Evolutionary conservation across 1,140 invertebrate species (phyloP).

Genomic region (Pygmarrhopalites habei): DNA sequence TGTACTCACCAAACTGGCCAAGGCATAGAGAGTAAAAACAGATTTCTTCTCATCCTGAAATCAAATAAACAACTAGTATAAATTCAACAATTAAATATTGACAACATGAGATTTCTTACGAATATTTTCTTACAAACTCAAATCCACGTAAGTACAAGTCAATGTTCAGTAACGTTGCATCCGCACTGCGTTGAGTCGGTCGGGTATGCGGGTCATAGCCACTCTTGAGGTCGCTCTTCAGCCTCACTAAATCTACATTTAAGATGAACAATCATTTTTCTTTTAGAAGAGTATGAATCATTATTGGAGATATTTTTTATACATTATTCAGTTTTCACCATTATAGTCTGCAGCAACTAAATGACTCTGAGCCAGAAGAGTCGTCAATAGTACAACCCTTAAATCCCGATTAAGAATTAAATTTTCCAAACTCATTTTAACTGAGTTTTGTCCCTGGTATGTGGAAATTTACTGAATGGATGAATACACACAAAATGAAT

Average conservation of each 20-base stretch:
- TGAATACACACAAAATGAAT: too few relatives aligned
- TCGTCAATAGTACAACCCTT: too few relatives aligned
- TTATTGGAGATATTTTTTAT: too few relatives aligned
- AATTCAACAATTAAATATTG: neutral
- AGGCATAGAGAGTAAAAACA: slow-evolving; percentile 31
- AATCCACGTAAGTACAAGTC: slow-evolving; percentile 26
- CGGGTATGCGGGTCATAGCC: slow-evolving; percentile 31
- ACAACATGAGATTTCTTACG: neutral
- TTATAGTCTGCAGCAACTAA: too few relatives aligned
- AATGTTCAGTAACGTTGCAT: slow-evolving; percentile 23
- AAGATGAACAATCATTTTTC: too few relatives aligned
- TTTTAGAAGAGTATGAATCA: too few relatives aligned
- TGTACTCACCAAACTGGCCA: slow-evolving; percentile 31
- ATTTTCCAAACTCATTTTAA: too few relatives aligned
- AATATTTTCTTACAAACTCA: slow-evolving; percentile 30
- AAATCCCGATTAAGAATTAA: too few relatives aligned
- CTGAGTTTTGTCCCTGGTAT: too few relatives aligned
- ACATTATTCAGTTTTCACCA: too few relatives aligned
- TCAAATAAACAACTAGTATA: neutral
- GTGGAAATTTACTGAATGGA: too few relatives aligned
- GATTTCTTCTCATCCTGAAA: slow-evolving; percentile 29
- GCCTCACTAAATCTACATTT: slow-evolving; percentile 30
- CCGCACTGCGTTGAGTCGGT: slow-evolving; percentile 22
- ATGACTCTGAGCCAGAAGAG: too few relatives aligned
- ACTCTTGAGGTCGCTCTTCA: slow-evolving; percentile 16